Base-by-base conservation (phyloP, 2,113 vertebrate species). In the Epinephelus fuscoguttatus region DNA sequence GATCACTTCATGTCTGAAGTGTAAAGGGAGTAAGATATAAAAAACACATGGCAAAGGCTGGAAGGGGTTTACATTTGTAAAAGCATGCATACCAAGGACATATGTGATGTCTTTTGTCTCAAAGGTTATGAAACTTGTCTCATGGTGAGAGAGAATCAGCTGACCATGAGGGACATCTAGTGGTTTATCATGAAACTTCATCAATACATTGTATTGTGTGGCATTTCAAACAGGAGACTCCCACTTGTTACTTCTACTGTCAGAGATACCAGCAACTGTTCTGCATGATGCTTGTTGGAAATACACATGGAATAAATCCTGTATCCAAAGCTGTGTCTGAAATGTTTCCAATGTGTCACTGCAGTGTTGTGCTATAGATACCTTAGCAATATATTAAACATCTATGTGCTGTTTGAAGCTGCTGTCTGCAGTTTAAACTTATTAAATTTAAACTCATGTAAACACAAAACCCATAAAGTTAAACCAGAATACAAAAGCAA, bases 101-200 rank as follows among this genome's bases (percentile, higher is more conserved):
- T 50, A 3, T 50, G 19, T 40, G 1, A 17, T 33, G 27, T 62
- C 61, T 53, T 14, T 40, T 33, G 15, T 62, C 33, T 78, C 21
- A 40, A 40, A 40, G 27, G 45, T 69, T 70, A 10, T 56, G 6
- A 33, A 45, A 64, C 47, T 47, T 59, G 18, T 30, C 8, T 33
- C 1, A 19, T 30, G 8, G 13, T 45, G 60, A 50, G 30, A 66
- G 40, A 30, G 40, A 77, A 89, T 78, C 59, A 60, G 53, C 84
- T 92, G 86, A 80, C 21, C 72, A 45, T 86, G 91, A 87, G 91
- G n/a, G 94, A 86, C 95, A 93, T 91, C 95, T 95, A 90, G 93
- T 91, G 95, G 94, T 86, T 18, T 62, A 66, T 55, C 45, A 70
- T 14, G 19, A 85, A 81, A 88, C 49, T 12, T 70, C 56, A 7